Percentiles rank a stretch among this genome's conserved stretches.
These are phyloP conservation scores for Gallinago solitaria DNA, from an alignment of 2,797 vertebrate genomes.

Conservation along the genomic window DNA sequence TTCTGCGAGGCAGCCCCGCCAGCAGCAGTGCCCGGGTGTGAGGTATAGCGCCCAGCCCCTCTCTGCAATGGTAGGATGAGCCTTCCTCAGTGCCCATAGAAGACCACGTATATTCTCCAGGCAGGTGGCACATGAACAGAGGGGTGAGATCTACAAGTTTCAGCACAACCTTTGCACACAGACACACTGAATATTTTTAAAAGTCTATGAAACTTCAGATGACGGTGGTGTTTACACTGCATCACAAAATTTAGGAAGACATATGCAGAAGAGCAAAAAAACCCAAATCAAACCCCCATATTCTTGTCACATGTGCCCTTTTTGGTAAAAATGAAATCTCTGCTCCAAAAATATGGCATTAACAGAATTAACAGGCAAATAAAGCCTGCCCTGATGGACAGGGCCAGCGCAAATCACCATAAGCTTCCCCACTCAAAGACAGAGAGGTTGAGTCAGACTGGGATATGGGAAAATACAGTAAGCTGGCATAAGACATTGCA, in stretches of 20 bases:
- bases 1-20: not conserved
- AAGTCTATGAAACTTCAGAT: not conserved
- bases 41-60: rapidly evolving
- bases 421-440: not conserved
- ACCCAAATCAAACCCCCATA: rapidly evolving
- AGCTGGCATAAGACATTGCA: not conserved
- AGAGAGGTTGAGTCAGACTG: not conserved
- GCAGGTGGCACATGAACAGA: not conserved
- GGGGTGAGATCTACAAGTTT: not conserved
- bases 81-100: not conserved
- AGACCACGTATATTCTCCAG: not conserved
- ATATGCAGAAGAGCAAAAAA: not conserved
- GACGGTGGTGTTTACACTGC: not conserved
- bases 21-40: not conserved
- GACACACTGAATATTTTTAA: not conserved
- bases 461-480: not conserved
- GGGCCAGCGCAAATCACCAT: not conserved
- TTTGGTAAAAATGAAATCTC: not conserved
- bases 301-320: not conserved
- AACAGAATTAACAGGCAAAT: not conserved
- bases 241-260: not conserved
- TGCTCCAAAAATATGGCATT: not conserved
- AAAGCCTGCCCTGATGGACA: not conserved
- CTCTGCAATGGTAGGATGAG: not conserved
- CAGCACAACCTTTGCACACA: not conserved